These are phyloP conservation scores for Plusia festucae DNA, from an alignment of 2,888 invertebrate species.

Conservation along the genomic window DNA sequence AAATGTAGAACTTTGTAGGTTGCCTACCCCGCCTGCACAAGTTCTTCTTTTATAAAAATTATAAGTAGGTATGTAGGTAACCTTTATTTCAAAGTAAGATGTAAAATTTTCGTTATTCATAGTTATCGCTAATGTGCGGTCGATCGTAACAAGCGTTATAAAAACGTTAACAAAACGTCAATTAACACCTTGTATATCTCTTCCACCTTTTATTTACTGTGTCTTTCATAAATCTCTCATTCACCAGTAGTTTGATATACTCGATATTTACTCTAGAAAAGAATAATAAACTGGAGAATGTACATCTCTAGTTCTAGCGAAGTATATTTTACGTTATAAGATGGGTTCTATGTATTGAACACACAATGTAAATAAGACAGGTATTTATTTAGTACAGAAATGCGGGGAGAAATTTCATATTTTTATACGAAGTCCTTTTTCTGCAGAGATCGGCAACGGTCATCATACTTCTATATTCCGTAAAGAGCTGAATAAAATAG, in stretches of 20 bases:
- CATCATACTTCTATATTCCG: neutral
- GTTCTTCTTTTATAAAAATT: too few species aligned
- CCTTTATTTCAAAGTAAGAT: neutral
- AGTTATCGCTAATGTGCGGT: neutral
- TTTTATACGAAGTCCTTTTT: neutral
- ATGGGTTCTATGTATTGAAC: neutral
- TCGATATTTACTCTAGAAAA: neutral
- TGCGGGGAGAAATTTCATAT: neutral
- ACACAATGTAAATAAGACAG: neutral
- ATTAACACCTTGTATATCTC: constrained; percentile 3
- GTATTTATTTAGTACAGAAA: neutral
- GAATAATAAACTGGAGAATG: constrained; percentile 1
- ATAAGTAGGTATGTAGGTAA: neutral
- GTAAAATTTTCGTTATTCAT: neutral
- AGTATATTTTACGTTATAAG: constrained; percentile 4
- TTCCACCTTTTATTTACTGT: neutral
- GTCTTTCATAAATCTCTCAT: constrained; percentile 3
- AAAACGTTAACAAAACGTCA: constrained; percentile 2
- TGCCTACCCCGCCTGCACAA: too few species aligned
- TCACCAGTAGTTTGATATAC: constrained; percentile 3
- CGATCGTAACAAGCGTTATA: neutral
- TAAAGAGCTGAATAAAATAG: neutral
- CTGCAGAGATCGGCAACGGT: neutral
- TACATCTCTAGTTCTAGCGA: neutral
- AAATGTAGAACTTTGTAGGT: too few species aligned